phyloP scores from a whole-genome alignment of 2,888 invertebrate genomes.

The Conchocele bisecta region DNA sequence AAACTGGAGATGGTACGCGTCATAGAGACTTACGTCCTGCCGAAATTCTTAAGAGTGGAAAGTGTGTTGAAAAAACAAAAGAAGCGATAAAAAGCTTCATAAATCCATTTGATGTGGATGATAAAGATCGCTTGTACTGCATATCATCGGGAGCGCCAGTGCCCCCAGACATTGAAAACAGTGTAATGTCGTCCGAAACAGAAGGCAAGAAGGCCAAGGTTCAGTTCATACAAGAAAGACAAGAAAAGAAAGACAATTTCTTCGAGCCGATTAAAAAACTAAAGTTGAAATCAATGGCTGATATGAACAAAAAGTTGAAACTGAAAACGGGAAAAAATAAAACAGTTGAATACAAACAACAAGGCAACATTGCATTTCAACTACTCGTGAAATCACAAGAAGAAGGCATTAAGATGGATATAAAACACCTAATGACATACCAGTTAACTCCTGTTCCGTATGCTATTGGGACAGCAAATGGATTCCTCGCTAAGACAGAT shows the following conservation, averaged over 20 bases:
- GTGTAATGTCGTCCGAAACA: constrained; percentile 2
- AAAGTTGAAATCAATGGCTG: constrained; percentile 31
- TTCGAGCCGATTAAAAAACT: constrained; percentile 32
- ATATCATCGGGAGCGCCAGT: constrained; percentile 38
- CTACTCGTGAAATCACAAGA: constrained; percentile 11
- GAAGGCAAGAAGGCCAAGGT: constrained; percentile 10
- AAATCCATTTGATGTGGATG: constrained; percentile 42
- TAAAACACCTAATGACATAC: not conserved
- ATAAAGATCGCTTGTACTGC: constrained; percentile 35
- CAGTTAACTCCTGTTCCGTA: no score
- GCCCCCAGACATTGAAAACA: constrained; percentile 6
- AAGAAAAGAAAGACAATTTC: constrained; percentile 24
- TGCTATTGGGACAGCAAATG: no score
- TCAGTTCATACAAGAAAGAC: constrained; percentile 4
- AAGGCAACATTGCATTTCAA: constrained; percentile 28
- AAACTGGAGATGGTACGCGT: no score
- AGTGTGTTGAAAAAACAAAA: no score
- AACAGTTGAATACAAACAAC: constrained; percentile 29
- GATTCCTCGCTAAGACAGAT: no score
- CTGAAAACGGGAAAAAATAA: constrained; percentile 32
- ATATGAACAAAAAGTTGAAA: constrained; percentile 22
- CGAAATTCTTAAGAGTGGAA: no score
- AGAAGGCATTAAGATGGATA: not conserved
- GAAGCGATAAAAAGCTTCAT: constrained; percentile 48
- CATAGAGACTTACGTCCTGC: no score